A percentile compares a stretch with the other conserved stretches of the same genome.
Conservation (phyloP, 2,113 vertebrate genomes). For the Scophthalmus maximus region DNA sequence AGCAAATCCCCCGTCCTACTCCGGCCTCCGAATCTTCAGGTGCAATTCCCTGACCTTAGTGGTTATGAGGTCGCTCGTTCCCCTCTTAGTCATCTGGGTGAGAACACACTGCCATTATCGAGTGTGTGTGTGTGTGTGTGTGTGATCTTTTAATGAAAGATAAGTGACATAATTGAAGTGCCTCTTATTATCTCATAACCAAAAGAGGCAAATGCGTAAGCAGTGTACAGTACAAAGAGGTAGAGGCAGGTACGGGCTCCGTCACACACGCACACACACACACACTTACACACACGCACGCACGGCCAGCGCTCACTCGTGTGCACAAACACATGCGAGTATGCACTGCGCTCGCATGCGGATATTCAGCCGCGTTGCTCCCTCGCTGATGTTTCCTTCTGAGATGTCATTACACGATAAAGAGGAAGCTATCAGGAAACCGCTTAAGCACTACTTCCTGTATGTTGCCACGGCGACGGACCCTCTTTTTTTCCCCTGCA, state of each 20-base stretch:
- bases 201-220: constrained; percentile 46
- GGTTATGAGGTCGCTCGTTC: constrained; percentile 61
- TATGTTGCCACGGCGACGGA: constrained; percentile 79
- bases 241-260: constrained; percentile 13
- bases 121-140: constrained; percentile 27
- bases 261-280: constrained; percentile 30
- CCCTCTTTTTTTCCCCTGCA: constrained; percentile 56
- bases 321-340: not conserved
- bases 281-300: not conserved
- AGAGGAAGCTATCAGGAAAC: constrained; percentile 86
- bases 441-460: constrained; percentile 85
- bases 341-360: not conserved
- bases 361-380: constrained; percentile 27
- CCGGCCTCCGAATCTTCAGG: constrained; percentile 30
- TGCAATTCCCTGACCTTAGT: constrained; percentile 39
- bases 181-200: constrained; percentile 62
- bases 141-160: constrained; percentile 70
- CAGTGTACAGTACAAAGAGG: constrained; percentile 35
- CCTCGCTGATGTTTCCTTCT: constrained; percentile 69
- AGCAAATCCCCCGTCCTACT: not conserved
- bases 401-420: constrained; percentile 85
- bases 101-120: constrained; percentile 65
- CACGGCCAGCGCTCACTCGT: not conserved
- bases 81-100: constrained; percentile 62
- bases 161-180: constrained; percentile 55